A percentile compares a stretch with the other conserved stretches of the same genome.
phyloP scores from a whole-genome alignment of 2,888 invertebrate species.

The Torymus tubicola region DNA sequence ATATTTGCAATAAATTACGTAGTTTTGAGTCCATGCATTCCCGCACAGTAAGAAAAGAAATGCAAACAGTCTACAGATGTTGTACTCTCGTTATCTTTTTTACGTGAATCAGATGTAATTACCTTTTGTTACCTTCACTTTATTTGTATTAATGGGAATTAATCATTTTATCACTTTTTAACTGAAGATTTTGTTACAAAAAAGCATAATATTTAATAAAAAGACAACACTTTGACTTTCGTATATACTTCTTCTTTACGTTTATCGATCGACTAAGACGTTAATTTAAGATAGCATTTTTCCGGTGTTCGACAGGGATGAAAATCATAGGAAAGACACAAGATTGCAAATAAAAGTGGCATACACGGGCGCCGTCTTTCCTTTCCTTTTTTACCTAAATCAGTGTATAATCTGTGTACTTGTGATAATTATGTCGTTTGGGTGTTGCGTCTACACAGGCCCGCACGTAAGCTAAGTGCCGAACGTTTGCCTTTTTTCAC shows the following conservation, averaged over 20 bases:
- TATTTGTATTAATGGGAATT: no score
- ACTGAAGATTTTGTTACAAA: background rate
- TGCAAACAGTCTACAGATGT: conserved; percentile 1
- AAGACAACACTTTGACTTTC: background rate
- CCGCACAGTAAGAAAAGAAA: conserved; percentile 28
- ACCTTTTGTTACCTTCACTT: conserved; percentile 1
- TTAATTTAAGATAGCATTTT: no score
- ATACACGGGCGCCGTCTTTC: background rate
- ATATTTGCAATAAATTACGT: conserved; percentile 39
- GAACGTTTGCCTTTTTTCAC: conserved; percentile 44
- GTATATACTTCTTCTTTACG: no score
- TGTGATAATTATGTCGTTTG: conserved; percentile 50
- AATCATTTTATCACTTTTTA: background rate
- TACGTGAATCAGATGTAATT: conserved; percentile 19
- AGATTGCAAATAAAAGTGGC: background rate
- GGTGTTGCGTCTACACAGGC: conserved; percentile 36
- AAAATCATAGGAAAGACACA: no score
- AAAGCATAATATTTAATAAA: background rate
- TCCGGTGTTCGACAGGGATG: no score
- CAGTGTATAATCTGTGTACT: conserved; percentile 44
- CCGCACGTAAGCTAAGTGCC: conserved; percentile 34
- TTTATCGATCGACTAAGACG: background rate
- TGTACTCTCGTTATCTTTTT: conserved; percentile 14
- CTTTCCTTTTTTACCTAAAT: conserved; percentile 17
- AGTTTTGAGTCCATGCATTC: conserved; percentile 44